Conservation (phyloP, 2,113 vertebrate genomes). For the Tachycineta bicolor region DNA sequence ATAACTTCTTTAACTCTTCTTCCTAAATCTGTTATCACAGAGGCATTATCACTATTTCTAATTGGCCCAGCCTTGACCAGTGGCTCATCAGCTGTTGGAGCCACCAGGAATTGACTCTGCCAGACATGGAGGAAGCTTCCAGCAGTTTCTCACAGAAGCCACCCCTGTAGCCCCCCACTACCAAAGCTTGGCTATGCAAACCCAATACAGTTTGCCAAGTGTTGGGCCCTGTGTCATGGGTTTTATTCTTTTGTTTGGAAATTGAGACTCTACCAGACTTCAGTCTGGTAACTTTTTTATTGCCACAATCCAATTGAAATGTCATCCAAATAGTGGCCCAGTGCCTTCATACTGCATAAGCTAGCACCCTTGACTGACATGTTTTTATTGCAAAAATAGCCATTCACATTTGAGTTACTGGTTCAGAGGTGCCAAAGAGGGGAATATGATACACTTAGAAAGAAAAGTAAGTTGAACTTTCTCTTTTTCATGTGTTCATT, state of each 20-base stretch:
- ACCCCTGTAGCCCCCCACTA: rapidly evolving
- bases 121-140: not conserved
- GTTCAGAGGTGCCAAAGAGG: not conserved
- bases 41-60: not conserved
- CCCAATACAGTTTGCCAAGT: not conserved
- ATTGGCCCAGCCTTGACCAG: not conserved
- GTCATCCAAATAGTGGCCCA: not conserved
- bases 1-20: not conserved
- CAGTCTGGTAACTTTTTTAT: not conserved
- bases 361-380: not conserved
- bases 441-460: not conserved
- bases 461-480: not conserved
- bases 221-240: not conserved
- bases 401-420: not conserved
- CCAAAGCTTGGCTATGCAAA: not conserved
- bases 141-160: not conserved
- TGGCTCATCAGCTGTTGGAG: not conserved
- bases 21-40: not conserved
- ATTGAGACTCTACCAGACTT: not conserved
- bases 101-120: not conserved
- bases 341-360: not conserved
- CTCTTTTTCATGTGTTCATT: not conserved
- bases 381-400: not conserved
- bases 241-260: not conserved
- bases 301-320: not conserved